These are phyloP conservation scores for Cephus rjabovi DNA, from an alignment of 2,888 invertebrate genomes.

Conservation along the genomic window DNA sequence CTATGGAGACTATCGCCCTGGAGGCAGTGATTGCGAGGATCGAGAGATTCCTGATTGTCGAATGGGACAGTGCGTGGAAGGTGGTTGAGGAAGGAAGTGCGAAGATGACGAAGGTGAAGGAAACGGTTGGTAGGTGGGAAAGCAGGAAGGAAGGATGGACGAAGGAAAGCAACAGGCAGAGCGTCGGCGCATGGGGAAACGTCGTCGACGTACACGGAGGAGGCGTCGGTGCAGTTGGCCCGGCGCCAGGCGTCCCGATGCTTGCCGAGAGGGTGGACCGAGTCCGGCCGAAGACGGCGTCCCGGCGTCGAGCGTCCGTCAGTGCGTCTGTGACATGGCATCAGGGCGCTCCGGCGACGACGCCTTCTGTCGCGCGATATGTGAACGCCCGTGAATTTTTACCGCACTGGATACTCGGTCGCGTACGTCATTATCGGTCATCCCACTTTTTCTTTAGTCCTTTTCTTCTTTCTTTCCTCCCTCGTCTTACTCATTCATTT, in stretches of 20 bases:
- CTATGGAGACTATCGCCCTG: no score
- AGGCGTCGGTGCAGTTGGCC: constrained; percentile 43
- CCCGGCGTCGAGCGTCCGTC: constrained; percentile 66
- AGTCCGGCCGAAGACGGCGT: constrained; percentile 61
- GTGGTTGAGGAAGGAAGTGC: no score
- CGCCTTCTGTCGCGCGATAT: constrained; percentile 54
- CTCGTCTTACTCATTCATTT: constrained; percentile 11
- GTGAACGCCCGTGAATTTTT: constrained; percentile 31
- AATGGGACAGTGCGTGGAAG: no score
- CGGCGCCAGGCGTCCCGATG: constrained; percentile 59
- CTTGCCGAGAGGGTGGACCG: constrained; percentile 62
- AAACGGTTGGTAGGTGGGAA: no score
- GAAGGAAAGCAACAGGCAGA: neutral
- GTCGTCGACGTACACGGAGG: neutral
- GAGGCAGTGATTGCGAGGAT: no score
- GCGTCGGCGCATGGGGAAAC: neutral
- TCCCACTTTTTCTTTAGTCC: constrained; percentile 22
- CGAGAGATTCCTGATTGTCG: no score
- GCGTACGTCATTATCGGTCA: neutral
- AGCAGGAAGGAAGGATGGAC: no score
- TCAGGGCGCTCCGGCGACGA: constrained; percentile 61
- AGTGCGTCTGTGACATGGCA: constrained; percentile 66
- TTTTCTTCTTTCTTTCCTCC: constrained; percentile 18
- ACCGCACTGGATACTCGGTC: no score
- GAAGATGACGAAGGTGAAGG: no score